These are phyloP conservation scores for Caracal caracal DNA, from an alignment of 2,113 vertebrate species.

Conservation along the genomic window DNA sequence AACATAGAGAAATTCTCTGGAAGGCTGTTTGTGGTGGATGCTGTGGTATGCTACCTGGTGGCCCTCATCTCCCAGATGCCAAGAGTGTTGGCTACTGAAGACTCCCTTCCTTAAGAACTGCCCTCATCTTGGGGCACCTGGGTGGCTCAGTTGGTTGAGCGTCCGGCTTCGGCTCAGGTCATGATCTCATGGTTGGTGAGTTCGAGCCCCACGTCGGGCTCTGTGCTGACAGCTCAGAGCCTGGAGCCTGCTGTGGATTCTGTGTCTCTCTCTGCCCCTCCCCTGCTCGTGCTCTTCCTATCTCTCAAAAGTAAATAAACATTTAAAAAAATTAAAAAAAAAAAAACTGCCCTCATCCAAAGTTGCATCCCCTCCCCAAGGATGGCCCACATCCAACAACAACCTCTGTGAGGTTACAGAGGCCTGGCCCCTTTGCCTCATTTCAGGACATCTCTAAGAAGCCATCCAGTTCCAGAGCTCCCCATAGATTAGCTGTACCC, in stretches of 20 bases:
- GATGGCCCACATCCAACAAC: neutral
- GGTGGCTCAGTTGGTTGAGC: no score
- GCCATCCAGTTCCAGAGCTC: neutral
- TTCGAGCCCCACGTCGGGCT: no score
- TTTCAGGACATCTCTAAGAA: neutral
- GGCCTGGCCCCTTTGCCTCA: neutral
- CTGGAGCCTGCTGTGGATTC: no score
- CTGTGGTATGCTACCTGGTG: neutral
- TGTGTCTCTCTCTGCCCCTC: no score
- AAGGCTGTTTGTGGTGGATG: neutral
- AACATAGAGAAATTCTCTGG: neutral
- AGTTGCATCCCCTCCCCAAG: neutral
- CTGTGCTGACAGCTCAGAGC: no score
- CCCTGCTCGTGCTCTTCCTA: no score
- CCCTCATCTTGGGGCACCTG: neutral
- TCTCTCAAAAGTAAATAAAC: no score
- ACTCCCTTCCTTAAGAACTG: neutral
- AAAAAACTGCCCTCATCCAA: neutral
- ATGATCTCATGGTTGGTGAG: no score
- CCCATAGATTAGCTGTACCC: neutral
- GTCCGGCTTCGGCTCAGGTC: no score
- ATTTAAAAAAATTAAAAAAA: no score
- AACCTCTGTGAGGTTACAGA: neutral
- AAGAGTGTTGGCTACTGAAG: neutral
- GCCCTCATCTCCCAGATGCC: neutral